Base-by-base conservation (phyloP, 2,888 invertebrate species). In the Spodoptera picta region DNA sequence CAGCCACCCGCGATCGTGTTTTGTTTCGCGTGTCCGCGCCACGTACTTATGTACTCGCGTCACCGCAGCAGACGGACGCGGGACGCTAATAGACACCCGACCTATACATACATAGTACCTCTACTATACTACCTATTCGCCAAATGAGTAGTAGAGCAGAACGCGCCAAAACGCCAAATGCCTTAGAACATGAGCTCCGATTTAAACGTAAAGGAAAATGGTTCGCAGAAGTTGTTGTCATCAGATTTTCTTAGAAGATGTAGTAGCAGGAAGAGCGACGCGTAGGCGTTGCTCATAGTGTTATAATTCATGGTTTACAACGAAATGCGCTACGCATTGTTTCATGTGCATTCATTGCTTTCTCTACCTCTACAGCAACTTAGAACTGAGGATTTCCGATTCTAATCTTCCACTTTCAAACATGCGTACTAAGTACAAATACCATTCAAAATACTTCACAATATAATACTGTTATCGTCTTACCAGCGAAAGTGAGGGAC, bases 1-100 rank as follows among this genome's bases (percentile, higher is more conserved):
- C 87, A 83, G 77, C 83, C 83, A 86, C 85, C 86, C 86, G 84
- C 83, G 79, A 74, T 70, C 77, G 75, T 83, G 83, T 83, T 83
- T 83, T 85, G 82, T 80, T 83, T 78, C 75, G 78, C 74, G 73
- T 76, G 77, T 73, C 67, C 75, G 71, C 60, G 63, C 67, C 65
- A 65, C 50, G 63, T 71, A 78, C 76, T 61, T 74, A 62, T 63
- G 69, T 65, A 41, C 73, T 55, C 62, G 68, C 75, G 75, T 75
- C 77, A 74, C 57, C 68, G 65, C 63, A 65, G 58, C 54, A 61
- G 66, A 49, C 69, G 66, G 68, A 65, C 75, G 62, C 63, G 73
- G 60, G 67, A 69, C 75, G 63, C 64, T 79, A 74, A 75, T 82
- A 81, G 75, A 69, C 51, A 43, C 14, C 55, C 58, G 19, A 72